Evolutionary conservation across 2,113 vertebrate species (phyloP), one percentile per base, ranked within the genome.

Genomic region (Seriola dumerili): DNA sequence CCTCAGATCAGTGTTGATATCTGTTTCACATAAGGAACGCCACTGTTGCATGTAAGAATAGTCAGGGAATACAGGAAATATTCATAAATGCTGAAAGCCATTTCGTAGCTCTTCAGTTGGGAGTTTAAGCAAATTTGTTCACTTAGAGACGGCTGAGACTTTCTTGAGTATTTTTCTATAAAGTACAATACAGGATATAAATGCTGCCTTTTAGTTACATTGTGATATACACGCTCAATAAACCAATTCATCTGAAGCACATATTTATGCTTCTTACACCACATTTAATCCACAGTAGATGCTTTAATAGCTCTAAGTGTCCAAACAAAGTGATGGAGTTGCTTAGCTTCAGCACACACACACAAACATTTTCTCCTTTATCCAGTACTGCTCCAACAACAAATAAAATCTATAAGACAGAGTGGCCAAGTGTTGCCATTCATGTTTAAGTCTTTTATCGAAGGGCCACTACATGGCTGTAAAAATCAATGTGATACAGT

Each of bases 401-500:
- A 69, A 64, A 78, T 62, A 73, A 64, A 86, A 89, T 92, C 84
- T 55, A 68, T 83, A 77, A 81, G 78, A 88, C 84, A 73, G 72
- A 84, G 82, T 50, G 63, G 82, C 74, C 64, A 40, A 75, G 67
- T 58, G 65, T 88, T 83, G 71, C 72, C 80, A 77, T 87, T 89
- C 76, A 80, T 77, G 87, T 79, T 83, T 75, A 66, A 69, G 69
- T 57, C 84, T 76, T 88, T 88, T 84, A 87, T 90, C 16, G 44
- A 61, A 67, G 72, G 74, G 64, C 85, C 52, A 46, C 80, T 61
- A 76, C 82, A 77, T 48, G 58, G 50, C 91, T 81, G 81, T 83
- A 71, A 57, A 92, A 93, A 93, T 94, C 90, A 87, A 93, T 94
- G 89, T 62, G 85, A 86, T 89, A 86, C 91, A 88, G 85, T 84